Base-by-base conservation (phyloP, 2,888 invertebrate species). In the Lasioglossum morio region DNA sequence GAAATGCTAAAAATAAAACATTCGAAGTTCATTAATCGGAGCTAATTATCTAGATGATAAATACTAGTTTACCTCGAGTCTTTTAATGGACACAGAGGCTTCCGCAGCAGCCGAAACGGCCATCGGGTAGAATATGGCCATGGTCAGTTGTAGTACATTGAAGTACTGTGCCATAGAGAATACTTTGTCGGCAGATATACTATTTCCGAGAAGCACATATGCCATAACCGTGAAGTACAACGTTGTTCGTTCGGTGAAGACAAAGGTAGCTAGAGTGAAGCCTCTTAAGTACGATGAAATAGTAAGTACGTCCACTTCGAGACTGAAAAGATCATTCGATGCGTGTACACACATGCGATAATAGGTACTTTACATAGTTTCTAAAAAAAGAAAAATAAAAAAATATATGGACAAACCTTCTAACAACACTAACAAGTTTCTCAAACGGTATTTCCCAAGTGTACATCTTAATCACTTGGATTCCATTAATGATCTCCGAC, bases 381-480 rank as follows among this genome's bases (percentile, higher is more conserved):
- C n/a, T 14, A 87, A 85, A 48, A 19, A 77, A 57, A 8, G 66
- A n/a, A 14, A 5, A 14, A 5, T 86, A 34, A n/a, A 77, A 40
- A 8, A 66, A 30, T 12, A 14, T 48, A 10, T 19, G 69, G 78
- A 73, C 95, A 92, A 95, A 98, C 97, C 96, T 97, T 94, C 98
- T 95, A 14, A 97, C 96, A 79, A 96, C 95, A 76, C 96, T 96
- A 3, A 98, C 97, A 0, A 98, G 95, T 81, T 96, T 96, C 79
- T 97, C 96, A 92, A 98, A 98, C 0, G 98, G 97, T 87, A 96
- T 97, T 93, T 98, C 98, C 97, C 98, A 98, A 1, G 98, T 97
- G 92, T 98, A 98, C 98, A 98, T 98, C 95, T 98, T 98, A 90
- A 98, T 98, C 0, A 98, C 97, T 92, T 97, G 96, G 91, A 98